phyloP scores from a whole-genome alignment of 2,888 invertebrate genomes.

The Andrena flavipes region DNA sequence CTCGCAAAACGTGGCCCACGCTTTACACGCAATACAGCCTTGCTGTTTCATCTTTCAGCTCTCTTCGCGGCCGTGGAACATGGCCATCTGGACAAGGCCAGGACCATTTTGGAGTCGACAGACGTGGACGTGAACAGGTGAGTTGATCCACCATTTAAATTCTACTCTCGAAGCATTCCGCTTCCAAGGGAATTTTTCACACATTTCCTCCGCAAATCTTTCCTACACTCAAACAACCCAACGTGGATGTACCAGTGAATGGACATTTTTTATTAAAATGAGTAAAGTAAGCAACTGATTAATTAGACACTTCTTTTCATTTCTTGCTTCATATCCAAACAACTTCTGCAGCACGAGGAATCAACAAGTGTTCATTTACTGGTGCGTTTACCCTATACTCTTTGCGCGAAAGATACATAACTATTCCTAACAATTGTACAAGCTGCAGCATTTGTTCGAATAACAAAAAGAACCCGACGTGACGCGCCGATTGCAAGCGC shows the following conservation, averaged over 20 bases:
- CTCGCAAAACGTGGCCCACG: not conserved
- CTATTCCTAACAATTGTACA: not conserved
- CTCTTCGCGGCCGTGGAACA: constrained; percentile 98
- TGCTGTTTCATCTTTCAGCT: constrained; percentile 88
- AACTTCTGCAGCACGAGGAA: too few relatives aligned
- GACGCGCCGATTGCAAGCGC: constrained; percentile 1
- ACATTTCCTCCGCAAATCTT: not conserved
- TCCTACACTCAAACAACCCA: not conserved
- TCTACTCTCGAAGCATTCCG: not conserved
- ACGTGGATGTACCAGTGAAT: too few relatives aligned
- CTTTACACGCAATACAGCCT: not conserved
- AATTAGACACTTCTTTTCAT: too few relatives aligned
- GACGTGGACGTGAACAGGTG: constrained; percentile 98
- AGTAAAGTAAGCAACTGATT: too few relatives aligned
- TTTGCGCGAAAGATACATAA: too few relatives aligned
- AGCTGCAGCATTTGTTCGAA: not conserved
- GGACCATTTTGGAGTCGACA: constrained; percentile 95
- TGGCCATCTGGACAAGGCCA: constrained; percentile 96
- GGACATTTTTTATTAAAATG: too few relatives aligned
- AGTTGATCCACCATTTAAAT: constrained; percentile 56
- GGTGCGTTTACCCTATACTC: too few relatives aligned
- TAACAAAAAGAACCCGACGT: not conserved
- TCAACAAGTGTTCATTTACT: too few relatives aligned
- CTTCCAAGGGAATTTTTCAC: too few relatives aligned
- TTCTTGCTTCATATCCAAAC: too few relatives aligned